Conservation (phyloP, 2,888 invertebrate species). For the Vesta saturnalis region DNA sequence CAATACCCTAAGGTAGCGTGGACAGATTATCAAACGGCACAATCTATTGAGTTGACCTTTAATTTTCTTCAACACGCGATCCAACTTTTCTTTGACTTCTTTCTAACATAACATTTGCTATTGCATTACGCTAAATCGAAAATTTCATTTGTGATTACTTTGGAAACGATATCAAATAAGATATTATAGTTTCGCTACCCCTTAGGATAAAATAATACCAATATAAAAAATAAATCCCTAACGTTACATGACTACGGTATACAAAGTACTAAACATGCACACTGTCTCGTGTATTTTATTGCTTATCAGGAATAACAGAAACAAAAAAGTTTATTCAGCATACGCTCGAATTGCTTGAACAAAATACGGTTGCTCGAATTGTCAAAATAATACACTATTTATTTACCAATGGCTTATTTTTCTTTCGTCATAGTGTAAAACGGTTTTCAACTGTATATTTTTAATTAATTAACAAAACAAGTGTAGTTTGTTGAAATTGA, state of each 20-base stretch:
- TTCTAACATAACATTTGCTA: neutral
- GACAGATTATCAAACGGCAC: conserved; percentile 21
- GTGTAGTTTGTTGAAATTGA: too few species aligned
- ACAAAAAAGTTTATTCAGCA: neutral
- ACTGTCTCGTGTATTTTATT: neutral
- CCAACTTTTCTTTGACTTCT: neutral
- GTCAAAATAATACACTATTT: neutral
- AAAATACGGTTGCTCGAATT: neutral
- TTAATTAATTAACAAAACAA: too few species aligned
- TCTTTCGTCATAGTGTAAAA: neutral
- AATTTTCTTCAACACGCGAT: conserved; percentile 8
- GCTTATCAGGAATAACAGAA: neutral
- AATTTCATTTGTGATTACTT: too few species aligned
- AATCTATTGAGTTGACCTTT: conserved; percentile 9
- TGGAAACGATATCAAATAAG: too few species aligned
- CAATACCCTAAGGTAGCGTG: conserved; percentile 32
- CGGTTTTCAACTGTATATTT: too few species aligned
- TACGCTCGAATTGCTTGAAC: neutral
- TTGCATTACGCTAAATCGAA: too few species aligned
- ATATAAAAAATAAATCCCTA: too few species aligned
- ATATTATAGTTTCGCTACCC: too few species aligned
- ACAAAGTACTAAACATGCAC: neutral
- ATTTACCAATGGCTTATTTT: neutral
- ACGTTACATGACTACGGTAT: too few species aligned
- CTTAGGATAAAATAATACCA: too few species aligned